Conservation (phyloP, 2,797 vertebrate genomes). For the Enteromius radiatus region DNA sequence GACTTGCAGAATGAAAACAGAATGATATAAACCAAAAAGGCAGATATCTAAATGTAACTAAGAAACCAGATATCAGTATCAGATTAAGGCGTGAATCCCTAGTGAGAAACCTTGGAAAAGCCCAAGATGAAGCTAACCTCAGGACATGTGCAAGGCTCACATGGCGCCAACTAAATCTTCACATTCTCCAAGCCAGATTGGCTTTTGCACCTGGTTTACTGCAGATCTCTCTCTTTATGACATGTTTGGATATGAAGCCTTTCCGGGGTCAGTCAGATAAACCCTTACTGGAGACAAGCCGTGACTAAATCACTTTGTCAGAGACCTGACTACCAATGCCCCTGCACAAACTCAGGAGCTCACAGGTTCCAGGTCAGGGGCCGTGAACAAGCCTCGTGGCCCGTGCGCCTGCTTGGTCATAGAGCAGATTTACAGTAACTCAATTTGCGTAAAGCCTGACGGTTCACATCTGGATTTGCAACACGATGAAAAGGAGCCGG, state of each 20-base stretch:
- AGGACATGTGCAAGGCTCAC: neutral
- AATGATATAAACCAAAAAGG: neutral
- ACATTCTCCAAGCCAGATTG: neutral
- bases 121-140: constrained; percentile 1
- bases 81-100: neutral
- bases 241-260: constrained; percentile 26
- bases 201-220: constrained; percentile 33
- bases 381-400: constrained; percentile 31
- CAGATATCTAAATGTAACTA: neutral
- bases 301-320: constrained; percentile 35
- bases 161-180: constrained; percentile 29
- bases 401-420: constrained; percentile 57
- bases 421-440: constrained; percentile 66
- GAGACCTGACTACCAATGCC: constrained; percentile 37
- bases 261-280: constrained; percentile 25
- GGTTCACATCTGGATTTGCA: constrained; percentile 68
- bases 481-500: constrained; percentile 39
- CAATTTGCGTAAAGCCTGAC: constrained; percentile 64
- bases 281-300: constrained; percentile 35
- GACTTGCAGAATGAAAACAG: neutral
- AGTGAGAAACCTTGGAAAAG: neutral
- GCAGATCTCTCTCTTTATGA: constrained; percentile 10
- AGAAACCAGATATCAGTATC: constrained; percentile 1
- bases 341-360: constrained; percentile 18
- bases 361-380: constrained; percentile 24